These are phyloP conservation scores for Drosophila navojoa DNA, from an alignment of 1,140 invertebrate genomes.

Conservation along the genomic window DNA sequence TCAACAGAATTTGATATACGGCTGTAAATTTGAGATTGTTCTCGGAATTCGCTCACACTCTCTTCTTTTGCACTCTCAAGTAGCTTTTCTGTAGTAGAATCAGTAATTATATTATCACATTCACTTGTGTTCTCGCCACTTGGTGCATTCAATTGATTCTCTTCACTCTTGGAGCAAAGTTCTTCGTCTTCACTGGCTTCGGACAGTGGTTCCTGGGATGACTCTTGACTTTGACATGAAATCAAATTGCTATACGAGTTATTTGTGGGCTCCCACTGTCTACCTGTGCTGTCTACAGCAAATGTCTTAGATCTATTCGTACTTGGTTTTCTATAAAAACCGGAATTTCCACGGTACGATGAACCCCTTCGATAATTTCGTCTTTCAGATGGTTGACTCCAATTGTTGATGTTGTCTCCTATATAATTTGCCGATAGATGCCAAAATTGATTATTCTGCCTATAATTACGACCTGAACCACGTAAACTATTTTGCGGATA, in stretches of 20 bases:
- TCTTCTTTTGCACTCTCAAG: not conserved
- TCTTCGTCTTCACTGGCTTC: not conserved
- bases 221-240: not conserved
- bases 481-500: constrained; percentile 12
- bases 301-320: not conserved
- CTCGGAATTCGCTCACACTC: not conserved
- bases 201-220: not conserved
- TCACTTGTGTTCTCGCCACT: not conserved
- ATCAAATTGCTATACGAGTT: not conserved
- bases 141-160: not conserved
- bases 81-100: not conserved
- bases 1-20: not conserved
- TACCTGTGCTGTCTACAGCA: not conserved
- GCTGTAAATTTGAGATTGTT: not conserved
- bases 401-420: not conserved
- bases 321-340: constrained; percentile 16
- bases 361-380: not conserved
- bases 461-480: not conserved
- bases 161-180: not conserved
- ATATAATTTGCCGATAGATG: not conserved
- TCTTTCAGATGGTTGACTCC: constrained; percentile 4
- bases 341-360: constrained; percentile 2
- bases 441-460: not conserved
- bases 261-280: not conserved
- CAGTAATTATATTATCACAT: not conserved